Evolutionary conservation across 2,797 vertebrate species (phyloP).

Genomic region (Sebastes jordani): DNA sequence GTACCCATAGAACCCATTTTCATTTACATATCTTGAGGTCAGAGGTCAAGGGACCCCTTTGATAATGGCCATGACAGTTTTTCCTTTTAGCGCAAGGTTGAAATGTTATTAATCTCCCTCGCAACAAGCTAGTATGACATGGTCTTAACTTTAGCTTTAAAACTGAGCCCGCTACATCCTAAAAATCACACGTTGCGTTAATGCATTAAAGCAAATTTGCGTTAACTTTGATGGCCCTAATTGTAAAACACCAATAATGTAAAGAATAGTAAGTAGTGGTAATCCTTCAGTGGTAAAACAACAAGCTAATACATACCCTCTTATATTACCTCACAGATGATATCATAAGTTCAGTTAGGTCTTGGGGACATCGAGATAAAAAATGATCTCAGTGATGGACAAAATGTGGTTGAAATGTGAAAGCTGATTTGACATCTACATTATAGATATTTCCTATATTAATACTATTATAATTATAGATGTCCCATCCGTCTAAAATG

Average conservation of each 20-base stretch:
- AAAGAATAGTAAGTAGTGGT: background rate
- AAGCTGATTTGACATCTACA: background rate
- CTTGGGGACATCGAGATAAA: background rate
- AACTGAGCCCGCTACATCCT: too few species aligned
- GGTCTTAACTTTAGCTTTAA: too few species aligned
- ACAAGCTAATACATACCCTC: background rate
- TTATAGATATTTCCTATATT: background rate
- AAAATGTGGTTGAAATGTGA: background rate
- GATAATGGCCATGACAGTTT: too few species aligned
- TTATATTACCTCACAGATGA: background rate
- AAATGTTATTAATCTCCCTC: too few species aligned
- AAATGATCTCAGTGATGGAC: background rate
- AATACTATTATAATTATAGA: background rate
- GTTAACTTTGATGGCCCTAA: background rate
- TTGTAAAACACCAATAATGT: background rate
- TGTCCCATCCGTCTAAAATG: background rate
- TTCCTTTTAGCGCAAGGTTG: too few species aligned
- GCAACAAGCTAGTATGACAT: too few species aligned
- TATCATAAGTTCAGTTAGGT: background rate
- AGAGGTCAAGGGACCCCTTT: too few species aligned
- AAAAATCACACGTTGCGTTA: too few species aligned
- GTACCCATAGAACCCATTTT: too few species aligned
- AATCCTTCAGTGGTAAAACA: background rate
- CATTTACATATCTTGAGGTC: too few species aligned
- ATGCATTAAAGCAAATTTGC: too few species aligned